Base-by-base conservation (phyloP, 2,113 vertebrate genomes). In the Gymnorhina tibicen region DNA sequence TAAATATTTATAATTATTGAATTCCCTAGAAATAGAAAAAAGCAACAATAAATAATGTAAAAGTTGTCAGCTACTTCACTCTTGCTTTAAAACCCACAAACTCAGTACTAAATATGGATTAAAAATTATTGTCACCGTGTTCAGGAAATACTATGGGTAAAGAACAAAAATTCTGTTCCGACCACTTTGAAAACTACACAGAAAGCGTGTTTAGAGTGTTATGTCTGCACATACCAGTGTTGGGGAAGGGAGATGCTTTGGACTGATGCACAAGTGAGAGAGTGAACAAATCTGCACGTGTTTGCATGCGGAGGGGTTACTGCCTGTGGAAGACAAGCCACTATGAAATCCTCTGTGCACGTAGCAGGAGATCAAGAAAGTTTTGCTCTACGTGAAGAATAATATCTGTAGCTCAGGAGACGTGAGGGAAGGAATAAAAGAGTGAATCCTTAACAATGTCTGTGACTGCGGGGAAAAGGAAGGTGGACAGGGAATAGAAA, bases 1-100 rank as follows among this genome's bases (percentile, higher is more conserved):
- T 73, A 96, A 94, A 96, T 90, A 89, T 87, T 87, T 79, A 79
- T 76, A 64, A 75, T 32, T 33, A 32, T 30, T 83, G 17, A 49
- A 53, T 87, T 85, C 39, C 66, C 42, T 63, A 72, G 66, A 87
- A 39, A 56, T 4, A 87, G 46, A 35, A 47, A 89, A 59, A 5
- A 41, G 10, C 59, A 72, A 47, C 9, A 72, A 53, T 60, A 72
- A 91, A 74, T 62, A 77, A 55, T 56, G 24, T 78, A 67, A 52
- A 77, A 55, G 15, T 76, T 81, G 32, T 39, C 59, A 49, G 44
- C n/a, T 67, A n/a, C 24, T 82, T 52, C 33, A n/a, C 3, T 74
- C 17, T 68, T 81, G 4, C 35, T 46, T 77, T 70, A 85, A 90
- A 81, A 22, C 7, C n/a, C 73, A n/a, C 28, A 50, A 69, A 35